Base-by-base conservation (phyloP, 2,797 vertebrate species). In the Leucoraja ocellata region DNA sequence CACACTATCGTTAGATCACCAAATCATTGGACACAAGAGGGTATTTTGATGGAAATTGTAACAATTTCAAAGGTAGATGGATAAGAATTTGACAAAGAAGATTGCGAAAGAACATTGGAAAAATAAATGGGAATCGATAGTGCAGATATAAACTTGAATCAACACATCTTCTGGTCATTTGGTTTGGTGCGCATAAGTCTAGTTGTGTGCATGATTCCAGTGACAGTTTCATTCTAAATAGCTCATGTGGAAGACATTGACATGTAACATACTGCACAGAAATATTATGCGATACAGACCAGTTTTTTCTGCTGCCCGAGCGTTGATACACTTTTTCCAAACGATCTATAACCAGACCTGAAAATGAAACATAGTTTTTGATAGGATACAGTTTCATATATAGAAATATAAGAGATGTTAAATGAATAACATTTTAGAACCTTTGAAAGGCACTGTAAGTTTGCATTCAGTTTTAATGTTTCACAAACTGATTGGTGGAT, bases 301-400 rank as follows among this genome's bases (percentile, higher is more conserved):
- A 99, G 96, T 99, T 98, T 94, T 99, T 99, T 94, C 97, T 97
- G 97, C 97, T 99, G 94, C 99, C 99, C 58, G 99, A 98, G 96
- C 96, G 97, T 95, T 98, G 97, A 95, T 99, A 99, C 96, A 99
- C 96, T 94, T 98, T 97, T 96, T 99, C 98, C 95, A 99, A 95
- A 94, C 98, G 98, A 78, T 98, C 98, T 94, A 95, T 97, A 95
- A 99, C 95, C 93, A 96, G 96, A 96, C 96, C 98, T 99, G 97
- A 95, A 18, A 95, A 65, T 65, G 68, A 21, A 93, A 77, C 14
- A 68, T 63, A 6, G 14, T 63, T 86, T 61, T 86, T 86, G 61
- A 86, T 8, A 54, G n/a, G 63, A 68, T 16, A 86, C 58, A 32
- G 25, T 86, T 16, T 32, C 28, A 18, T 16, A 32, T 5, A 21